Base-by-base conservation (phyloP, 2,888 invertebrate species). In the Pheosia gnoma region DNA sequence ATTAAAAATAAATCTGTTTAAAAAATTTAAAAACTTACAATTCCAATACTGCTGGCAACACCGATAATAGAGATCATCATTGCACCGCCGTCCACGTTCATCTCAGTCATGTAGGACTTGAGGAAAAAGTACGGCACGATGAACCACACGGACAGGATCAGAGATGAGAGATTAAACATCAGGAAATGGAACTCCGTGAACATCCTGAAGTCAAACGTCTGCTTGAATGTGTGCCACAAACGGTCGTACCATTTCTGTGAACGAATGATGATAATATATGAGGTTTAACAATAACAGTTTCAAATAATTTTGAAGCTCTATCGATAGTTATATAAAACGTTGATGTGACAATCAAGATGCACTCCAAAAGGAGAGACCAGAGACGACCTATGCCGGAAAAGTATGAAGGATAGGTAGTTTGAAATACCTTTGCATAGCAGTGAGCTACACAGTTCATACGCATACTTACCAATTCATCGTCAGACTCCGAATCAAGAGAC, bases 41-140 rank as follows among this genome's bases (percentile, higher is more conserved):
- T 98, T 73, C 98, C 98, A 77, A 98, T 94, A 25, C 97, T 97
- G 87, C 98, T 98, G 4, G 97, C 96, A 61, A 97, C 94, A 58
- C 98, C 98, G 74, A 99, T 97, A 59, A 97, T 95, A 55, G 98
- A 96, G 71, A 98, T 95, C 77, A 98, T 95, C 70, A 95, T 95
- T 0, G 98, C 97, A 3, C 96, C 96, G 10, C 96, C 95, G 4
- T 95, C 94, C 65, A 96, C 95, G 0, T 94, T 91, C 75, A 95
- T 95, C 9, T 95, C 95, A 53, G 95, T 94, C 78, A 95, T 95
- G 63, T 85, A 92, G 0, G 89, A 88, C 60, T 95, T 95, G 80
- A 98, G 96, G 87, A 97, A 96, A 85, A 99, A 97, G 90, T 99
- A 99, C 4, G 98, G 98, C 68, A 98, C 97, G 83, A 99, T 98